These are phyloP conservation scores for Drosophila parthenogenetica DNA, from an alignment of 2,888 invertebrate species.

Conservation along the genomic window DNA sequence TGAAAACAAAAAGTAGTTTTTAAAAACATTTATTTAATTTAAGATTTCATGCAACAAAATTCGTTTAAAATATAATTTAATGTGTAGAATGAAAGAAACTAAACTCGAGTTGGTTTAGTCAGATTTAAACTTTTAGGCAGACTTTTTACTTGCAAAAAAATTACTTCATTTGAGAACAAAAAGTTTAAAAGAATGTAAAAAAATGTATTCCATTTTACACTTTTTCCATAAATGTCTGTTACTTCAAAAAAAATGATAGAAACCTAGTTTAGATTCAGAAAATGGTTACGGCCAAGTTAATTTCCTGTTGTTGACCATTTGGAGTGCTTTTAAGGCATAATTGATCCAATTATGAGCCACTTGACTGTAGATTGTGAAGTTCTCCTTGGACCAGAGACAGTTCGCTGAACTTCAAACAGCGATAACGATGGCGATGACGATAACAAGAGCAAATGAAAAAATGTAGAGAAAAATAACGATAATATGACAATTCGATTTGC, in stretches of 20 bases:
- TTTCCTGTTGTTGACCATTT: constrained; percentile 27
- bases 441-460: neutral
- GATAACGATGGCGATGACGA: constrained; percentile 16
- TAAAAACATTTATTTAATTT: too few relatives aligned
- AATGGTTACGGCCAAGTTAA: neutral
- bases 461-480: constrained; percentile 10
- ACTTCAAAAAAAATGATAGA: neutral
- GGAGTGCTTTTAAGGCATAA: constrained; percentile 18
- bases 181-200: too few relatives aligned
- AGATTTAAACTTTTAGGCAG: too few relatives aligned
- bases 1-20: too few relatives aligned
- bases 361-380: constrained; percentile 21
- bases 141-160: too few relatives aligned
- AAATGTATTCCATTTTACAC: too few relatives aligned
- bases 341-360: constrained; percentile 23
- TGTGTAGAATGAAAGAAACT: too few relatives aligned
- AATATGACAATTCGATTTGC: constrained; percentile 19
- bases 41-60: too few relatives aligned
- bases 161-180: too few relatives aligned
- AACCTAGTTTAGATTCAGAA: neutral
- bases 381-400: constrained; percentile 60
- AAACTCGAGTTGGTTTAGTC: too few relatives aligned
- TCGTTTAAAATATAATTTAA: too few relatives aligned
- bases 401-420: constrained; percentile 56
- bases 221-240: neutral